These are phyloP conservation scores for Drosophila malerkotliana DNA, from an alignment of 1,140 invertebrate species.

Conservation along the genomic window DNA sequence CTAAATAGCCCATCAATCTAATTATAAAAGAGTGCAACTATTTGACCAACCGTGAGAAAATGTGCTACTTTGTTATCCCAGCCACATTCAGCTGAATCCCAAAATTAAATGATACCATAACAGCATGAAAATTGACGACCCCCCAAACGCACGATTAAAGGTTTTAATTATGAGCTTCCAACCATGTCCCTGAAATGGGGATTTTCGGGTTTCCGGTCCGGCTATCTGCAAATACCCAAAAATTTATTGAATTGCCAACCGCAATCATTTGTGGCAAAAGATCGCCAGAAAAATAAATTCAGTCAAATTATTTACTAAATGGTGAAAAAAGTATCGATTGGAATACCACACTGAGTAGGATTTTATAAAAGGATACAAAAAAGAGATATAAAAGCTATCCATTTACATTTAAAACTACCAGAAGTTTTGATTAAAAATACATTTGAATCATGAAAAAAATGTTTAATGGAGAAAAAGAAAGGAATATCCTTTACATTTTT, in stretches of 20 bases:
- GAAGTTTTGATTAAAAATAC: too few relatives aligned
- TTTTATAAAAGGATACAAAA: background rate
- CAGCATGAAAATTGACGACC: slow-evolving; percentile 17
- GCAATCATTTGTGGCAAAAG: slow-evolving; percentile 53
- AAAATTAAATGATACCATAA: slow-evolving; percentile 28
- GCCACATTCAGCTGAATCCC: slow-evolving; percentile 8
- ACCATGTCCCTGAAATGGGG: background rate
- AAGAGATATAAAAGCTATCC: background rate
- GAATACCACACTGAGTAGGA: background rate
- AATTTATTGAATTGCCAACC: slow-evolving; percentile 63
- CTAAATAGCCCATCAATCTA: slow-evolving; percentile 35
- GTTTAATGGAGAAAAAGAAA: background rate
- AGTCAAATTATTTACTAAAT: background rate
- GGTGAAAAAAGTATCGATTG: background rate
- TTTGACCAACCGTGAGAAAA: slow-evolving; percentile 25
- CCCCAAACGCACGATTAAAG: slow-evolving; percentile 51
- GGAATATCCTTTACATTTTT: background rate
- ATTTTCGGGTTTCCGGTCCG: background rate
- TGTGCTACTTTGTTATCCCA: slow-evolving; percentile 10
- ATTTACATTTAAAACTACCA: background rate
- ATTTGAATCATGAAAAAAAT: background rate
- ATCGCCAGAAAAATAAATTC: slow-evolving; percentile 20
- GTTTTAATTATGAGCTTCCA: slow-evolving; percentile 57
- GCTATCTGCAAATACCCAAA: slow-evolving; percentile 33
- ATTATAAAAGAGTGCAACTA: slow-evolving; percentile 40